Percentiles rank a stretch among this genome's conserved stretches.
These are phyloP conservation scores for Austrofundulus limnaeus DNA, from an alignment of 2,113 vertebrate species.

Conservation along the genomic window DNA sequence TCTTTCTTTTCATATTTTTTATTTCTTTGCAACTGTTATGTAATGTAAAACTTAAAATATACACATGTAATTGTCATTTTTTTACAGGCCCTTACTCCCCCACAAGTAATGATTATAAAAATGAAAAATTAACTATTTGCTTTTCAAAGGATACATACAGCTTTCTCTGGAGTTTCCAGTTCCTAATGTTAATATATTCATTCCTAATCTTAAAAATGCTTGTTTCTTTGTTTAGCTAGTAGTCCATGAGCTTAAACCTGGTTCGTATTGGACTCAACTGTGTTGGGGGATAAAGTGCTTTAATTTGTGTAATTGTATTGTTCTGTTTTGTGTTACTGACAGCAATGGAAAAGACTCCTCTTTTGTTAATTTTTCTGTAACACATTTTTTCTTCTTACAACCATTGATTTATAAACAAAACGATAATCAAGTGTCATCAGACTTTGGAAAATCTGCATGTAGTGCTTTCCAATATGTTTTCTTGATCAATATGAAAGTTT, in stretches of 20 bases:
- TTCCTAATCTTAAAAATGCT: conserved; percentile 96
- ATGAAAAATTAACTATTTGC: conserved; percentile 95
- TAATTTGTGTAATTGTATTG: conserved; percentile 76
- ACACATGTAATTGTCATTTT: conserved; percentile 95
- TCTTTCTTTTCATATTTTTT: conserved; percentile 87
- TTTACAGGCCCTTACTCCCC: conserved; percentile 94
- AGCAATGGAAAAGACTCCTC: conserved; percentile 71
- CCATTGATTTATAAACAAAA: conserved; percentile 67
- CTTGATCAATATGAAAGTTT: conserved; percentile 67
- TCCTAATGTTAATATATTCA: conserved; percentile 90
- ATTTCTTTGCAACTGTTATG: conserved; percentile 58
- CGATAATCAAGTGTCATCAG: conserved; percentile 58
- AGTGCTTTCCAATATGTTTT: conserved; percentile 76
- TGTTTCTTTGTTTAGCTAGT: conserved; percentile 98
- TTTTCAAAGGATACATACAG: conserved; percentile 99
- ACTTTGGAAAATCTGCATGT: conserved; percentile 77
- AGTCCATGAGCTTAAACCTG: conserved; percentile 99
- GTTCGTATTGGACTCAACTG: conserved; percentile 84
- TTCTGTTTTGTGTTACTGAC: conserved; percentile 79
- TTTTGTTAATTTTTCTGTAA: conserved; percentile 79
- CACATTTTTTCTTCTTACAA: conserved; percentile 74
- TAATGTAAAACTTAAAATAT: conserved; percentile 79
- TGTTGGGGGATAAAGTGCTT: conserved; percentile 78
- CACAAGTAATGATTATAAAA: conserved; percentile 96
- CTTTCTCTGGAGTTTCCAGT: conserved; percentile 99